Evolutionary conservation across 2,797 vertebrate species (phyloP), one percentile per base, ranked within the genome.

Genomic region (Sebastes wilsoni): DNA sequence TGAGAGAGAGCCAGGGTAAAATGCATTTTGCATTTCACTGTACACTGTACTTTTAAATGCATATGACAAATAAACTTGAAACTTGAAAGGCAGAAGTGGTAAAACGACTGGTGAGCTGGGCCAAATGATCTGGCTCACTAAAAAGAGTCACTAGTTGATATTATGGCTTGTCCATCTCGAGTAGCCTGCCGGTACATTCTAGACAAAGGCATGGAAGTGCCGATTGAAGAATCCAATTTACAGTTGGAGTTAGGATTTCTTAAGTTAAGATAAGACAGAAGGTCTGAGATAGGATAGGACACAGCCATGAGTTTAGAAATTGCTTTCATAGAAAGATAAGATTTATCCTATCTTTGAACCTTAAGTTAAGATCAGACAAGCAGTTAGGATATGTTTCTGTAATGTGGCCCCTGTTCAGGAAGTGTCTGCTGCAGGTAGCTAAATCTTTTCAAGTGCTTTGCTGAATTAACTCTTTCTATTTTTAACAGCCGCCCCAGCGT

Each of bases 391-490:
- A 34, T 62, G 4, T 34, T 6, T 32, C 28, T 32, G 60, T 62
- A 62, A 62, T 62, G 49, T n/a, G 18, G 18, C 20, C 49, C 69
- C 69, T 28, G 56, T 68, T 66, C 76, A 89, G 90, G 90, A 93
- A 94, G 92, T 84, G 81, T 87, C 88, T 86, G 89, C 88, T 87
- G 89, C 90, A 94, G 91, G 90, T 93, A 92, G 72, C 80, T 5
- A 46, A 84, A 81, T 66, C 72, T 85, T 91, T 92, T 88, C 75
- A 92, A 79, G 75, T 72, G 27, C 36, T 11, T 54, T 42, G 67
- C 86, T 81, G 72, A 87, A 80, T 83, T 81, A 60, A 82, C 58
- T 69, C 72, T 77, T 82, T 88, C 81, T 90, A 82, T 89, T 91
- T 92, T 90, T 88, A 89, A 74, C 81, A 73, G 4, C 62, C 78